Conservation (phyloP, 2,113 vertebrate genomes). For the Jacana jacana region DNA sequence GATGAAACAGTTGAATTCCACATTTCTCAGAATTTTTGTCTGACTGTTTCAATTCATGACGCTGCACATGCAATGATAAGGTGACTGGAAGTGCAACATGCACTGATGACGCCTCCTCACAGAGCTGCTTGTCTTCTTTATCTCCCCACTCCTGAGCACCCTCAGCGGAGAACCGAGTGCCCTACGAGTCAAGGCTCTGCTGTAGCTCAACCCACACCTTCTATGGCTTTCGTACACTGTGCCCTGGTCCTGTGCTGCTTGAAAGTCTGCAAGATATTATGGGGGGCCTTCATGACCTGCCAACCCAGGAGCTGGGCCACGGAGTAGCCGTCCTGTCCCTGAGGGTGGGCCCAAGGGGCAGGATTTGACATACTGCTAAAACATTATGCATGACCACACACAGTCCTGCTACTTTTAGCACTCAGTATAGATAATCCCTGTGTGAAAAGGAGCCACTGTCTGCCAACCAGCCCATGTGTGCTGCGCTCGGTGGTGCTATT, state of each 20-base stretch:
- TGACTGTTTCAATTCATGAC: not conserved
- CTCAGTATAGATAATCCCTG: not conserved
- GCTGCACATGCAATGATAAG: rapidly evolving
- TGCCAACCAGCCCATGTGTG: rapidly evolving
- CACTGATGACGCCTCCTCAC: not conserved
- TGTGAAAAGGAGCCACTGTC: not conserved
- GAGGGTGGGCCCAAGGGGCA: not conserved
- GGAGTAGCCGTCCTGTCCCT: not conserved
- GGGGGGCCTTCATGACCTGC: not conserved
- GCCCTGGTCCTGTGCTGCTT: not conserved
- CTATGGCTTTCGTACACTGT: not conserved
- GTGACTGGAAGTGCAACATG: rapidly evolving
- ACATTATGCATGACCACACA: not conserved
- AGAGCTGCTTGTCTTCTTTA: not conserved
- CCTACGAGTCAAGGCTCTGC: not conserved
- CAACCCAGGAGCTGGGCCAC: not conserved
- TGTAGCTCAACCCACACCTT: not conserved
- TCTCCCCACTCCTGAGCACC: too few species aligned
- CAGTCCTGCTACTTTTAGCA: not conserved
- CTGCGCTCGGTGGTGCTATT: not conserved
- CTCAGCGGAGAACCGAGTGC: not conserved
- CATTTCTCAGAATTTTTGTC: not conserved
- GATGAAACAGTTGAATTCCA: not conserved
- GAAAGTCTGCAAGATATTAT: not conserved
- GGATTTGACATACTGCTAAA: not conserved